Base-by-base conservation (phyloP, 2,113 vertebrate species). In the Pholis gunnellus region DNA sequence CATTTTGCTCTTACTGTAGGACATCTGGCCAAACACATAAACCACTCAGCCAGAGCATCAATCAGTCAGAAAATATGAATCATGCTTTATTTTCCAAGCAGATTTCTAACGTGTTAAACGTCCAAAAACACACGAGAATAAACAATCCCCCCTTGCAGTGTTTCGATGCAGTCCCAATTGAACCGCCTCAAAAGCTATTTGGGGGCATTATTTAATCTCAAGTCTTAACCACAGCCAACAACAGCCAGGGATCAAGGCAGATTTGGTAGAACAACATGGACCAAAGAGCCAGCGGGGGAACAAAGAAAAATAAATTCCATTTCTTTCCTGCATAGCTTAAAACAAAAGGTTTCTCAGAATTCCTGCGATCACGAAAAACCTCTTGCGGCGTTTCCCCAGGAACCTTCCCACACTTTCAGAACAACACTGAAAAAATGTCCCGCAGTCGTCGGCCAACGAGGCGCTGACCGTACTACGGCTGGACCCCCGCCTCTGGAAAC, bases 341-440 rank as follows among this genome's bases (percentile, higher is more conserved):
- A 85, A 92, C 87, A 91, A 93, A 89, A 83, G 85, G 66, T 80
- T 77, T 82, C 73, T 75, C 48, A 20, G 72, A 8, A 14, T 78
- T 72, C 78, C 75, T 82, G 70, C 73, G 22, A 78, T 80, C 76
- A 67, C 25, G 77, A 76, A 87, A 34, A 83, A 81, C 9, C 61
- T 73, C 65, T 83, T 40, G 38, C 79, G 86, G 90, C 82, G 84
- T 90, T 91, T 93, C 89, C 87, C 72, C 87, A 90, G 90, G 90
- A 92, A 88, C 84, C 81, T 83, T 82, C 88, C 78, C 79, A 84
- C 90, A 87, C 65, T 77, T 78, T 89, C 85, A 90, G 88, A 93
- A 88, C 82, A 91, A 82, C 42, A n/a, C 14, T 4, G 80, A 65
- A 84, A 67, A 70, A 86, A 85, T 22, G 83, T 69, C 59, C 75